These are phyloP conservation scores for Elephas maximus DNA, from an alignment of 2,113 vertebrate genomes.

Conservation along the genomic window DNA sequence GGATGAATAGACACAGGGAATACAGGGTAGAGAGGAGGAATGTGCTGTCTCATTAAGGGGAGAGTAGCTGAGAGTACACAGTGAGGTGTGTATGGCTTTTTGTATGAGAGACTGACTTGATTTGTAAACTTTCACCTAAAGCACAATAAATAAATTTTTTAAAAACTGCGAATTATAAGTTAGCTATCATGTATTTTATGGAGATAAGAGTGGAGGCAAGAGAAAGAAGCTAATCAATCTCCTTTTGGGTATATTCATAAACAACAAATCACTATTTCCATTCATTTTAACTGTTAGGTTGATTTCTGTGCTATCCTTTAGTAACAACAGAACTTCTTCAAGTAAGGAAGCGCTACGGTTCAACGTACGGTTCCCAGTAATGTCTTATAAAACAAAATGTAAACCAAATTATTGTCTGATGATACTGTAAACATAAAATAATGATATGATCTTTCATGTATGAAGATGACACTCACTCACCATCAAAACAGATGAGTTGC, in stretches of 20 bases:
- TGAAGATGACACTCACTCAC: constrained; percentile 64
- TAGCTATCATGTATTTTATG: background rate
- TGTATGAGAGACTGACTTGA: too few species aligned
- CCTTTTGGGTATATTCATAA: constrained; percentile 36
- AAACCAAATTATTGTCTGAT: constrained; percentile 29
- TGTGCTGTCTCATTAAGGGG: too few species aligned
- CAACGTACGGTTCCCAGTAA: background rate
- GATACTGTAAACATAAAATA: constrained; percentile 43
- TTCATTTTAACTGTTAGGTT: constrained; percentile 1
- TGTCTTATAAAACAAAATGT: constrained; percentile 45
- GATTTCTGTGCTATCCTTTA: background rate
- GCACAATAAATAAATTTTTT: too few species aligned
- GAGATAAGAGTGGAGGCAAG: background rate
- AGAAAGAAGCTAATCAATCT: constrained; percentile 12
- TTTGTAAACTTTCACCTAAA: too few species aligned
- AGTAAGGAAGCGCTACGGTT: background rate
- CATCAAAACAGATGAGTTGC: background rate
- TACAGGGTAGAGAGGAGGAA: too few species aligned
- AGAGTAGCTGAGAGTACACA: too few species aligned
- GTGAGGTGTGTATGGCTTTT: too few species aligned
- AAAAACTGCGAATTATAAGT: background rate
- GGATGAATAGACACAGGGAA: too few species aligned
- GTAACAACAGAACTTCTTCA: background rate
- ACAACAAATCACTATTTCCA: background rate
- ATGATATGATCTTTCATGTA: background rate